Evolutionary conservation across 2,797 vertebrate species (phyloP).

Genomic region (Smutsia temminckii): DNA sequence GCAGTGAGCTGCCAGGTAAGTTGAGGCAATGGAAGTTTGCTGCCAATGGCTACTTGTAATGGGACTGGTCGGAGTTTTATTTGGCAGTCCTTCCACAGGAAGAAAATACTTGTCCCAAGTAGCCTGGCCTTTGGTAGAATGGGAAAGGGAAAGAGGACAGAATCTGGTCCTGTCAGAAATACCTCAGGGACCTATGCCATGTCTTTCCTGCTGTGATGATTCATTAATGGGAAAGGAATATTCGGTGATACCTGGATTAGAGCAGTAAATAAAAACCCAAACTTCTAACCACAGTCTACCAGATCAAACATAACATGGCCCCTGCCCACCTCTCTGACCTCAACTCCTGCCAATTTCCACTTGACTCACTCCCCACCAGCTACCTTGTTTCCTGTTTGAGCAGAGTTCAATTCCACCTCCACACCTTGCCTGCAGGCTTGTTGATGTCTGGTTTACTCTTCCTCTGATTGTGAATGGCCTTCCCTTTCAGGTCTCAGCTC

Average conservation of each 20-base stretch:
- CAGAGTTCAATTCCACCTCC: not conserved
- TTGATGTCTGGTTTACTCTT: not conserved
- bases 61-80: not conserved
- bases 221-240: not conserved
- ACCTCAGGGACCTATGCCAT: no score
- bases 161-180: not conserved
- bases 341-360: not conserved
- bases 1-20: not conserved
- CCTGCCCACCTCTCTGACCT: not conserved
- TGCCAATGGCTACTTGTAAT: not conserved
- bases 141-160: not conserved
- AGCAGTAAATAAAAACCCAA: not conserved
- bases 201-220: not conserved
- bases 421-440: not conserved
- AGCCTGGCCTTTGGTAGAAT: not conserved
- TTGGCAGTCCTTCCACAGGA: not conserved
- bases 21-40: not conserved
- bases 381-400: not conserved
- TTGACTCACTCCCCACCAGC: not conserved
- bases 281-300: not conserved
- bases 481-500: not conserved
- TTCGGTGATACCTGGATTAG: not conserved
- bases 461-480: not conserved
- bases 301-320: not conserved
- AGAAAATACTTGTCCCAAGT: not conserved